These are phyloP conservation scores for Micrastur ruficollis DNA, from an alignment of 2,797 vertebrate species.

Conservation along the genomic window DNA sequence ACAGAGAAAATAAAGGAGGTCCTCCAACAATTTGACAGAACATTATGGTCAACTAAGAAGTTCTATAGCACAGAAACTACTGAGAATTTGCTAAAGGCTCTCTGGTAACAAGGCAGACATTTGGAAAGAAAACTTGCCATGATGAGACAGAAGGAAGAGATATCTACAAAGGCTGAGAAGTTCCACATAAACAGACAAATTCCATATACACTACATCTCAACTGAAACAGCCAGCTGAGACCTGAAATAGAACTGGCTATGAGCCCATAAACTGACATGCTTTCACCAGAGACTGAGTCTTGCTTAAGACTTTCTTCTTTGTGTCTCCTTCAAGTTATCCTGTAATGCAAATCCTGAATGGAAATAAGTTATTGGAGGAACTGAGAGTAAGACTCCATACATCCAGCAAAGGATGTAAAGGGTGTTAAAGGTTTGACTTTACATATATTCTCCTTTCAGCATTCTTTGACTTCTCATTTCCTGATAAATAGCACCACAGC, in stretches of 20 bases:
- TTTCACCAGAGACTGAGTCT: neutral
- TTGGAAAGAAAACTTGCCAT: neutral
- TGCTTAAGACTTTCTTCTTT: neutral
- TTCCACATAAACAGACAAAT: neutral
- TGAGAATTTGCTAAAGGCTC: neutral
- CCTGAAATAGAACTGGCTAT: neutral
- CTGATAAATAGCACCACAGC: conserved; percentile 21
- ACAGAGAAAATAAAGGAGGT: neutral
- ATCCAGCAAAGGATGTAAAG: neutral
- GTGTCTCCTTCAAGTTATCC: neutral
- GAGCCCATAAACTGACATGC: neutral
- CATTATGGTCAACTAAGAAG: neutral
- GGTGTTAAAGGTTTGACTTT: neutral
- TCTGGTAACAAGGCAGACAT: neutral
- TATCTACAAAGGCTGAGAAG: neutral
- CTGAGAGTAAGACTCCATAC: neutral
- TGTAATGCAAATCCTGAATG: neutral
- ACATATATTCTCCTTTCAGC: neutral
- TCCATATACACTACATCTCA: neutral
- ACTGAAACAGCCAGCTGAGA: neutral
- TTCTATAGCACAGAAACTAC: neutral
- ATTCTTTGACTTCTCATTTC: conserved; percentile 33
- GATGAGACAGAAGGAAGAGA: neutral
- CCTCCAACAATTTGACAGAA: neutral
- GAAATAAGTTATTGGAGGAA: neutral